These are phyloP conservation scores for Vespertilio murinus DNA, from an alignment of 2,797 vertebrate genomes.

Conservation along the genomic window DNA sequence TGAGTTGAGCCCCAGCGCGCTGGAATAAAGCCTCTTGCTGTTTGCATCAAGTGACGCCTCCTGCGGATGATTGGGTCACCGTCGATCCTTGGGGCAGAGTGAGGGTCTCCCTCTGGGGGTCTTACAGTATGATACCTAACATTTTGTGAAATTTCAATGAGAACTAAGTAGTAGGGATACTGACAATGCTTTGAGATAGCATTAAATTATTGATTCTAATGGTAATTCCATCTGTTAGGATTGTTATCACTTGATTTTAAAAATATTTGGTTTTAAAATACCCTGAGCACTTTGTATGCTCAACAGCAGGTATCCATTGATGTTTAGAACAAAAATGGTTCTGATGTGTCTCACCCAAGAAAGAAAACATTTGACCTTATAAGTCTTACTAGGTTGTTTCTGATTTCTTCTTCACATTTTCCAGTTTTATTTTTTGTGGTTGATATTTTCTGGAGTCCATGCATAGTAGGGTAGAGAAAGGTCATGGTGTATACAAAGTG, in stretches of 20 bases:
- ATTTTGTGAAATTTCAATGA: constrained; percentile 22
- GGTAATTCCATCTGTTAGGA: not conserved
- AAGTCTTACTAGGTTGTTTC: not conserved
- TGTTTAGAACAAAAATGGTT: constrained; percentile 5
- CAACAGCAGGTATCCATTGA: not conserved
- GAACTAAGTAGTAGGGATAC: not conserved
- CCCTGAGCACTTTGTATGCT: not conserved
- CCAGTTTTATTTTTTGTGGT: not conserved
- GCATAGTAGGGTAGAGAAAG: not conserved
- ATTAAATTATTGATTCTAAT: constrained; percentile 10
- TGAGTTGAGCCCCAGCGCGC: too few relatives aligned
- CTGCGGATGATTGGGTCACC: too few relatives aligned
- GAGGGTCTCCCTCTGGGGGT: too few relatives aligned
- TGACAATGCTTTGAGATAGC: not conserved
- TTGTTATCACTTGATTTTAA: not conserved
- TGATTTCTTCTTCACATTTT: not conserved
- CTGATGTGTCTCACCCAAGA: not conserved
- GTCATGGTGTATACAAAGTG: not conserved
- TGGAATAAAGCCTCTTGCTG: too few relatives aligned
- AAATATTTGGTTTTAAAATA: not conserved
- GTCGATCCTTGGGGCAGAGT: too few relatives aligned
- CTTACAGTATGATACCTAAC: not conserved
- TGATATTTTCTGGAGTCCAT: not conserved
- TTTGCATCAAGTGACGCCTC: too few relatives aligned
- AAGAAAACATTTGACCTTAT: not conserved